Evolutionary conservation across 2,113 vertebrate genomes (phyloP), one percentile per base, ranked within the genome.

Genomic region (Peucedramus taeniatus): DNA sequence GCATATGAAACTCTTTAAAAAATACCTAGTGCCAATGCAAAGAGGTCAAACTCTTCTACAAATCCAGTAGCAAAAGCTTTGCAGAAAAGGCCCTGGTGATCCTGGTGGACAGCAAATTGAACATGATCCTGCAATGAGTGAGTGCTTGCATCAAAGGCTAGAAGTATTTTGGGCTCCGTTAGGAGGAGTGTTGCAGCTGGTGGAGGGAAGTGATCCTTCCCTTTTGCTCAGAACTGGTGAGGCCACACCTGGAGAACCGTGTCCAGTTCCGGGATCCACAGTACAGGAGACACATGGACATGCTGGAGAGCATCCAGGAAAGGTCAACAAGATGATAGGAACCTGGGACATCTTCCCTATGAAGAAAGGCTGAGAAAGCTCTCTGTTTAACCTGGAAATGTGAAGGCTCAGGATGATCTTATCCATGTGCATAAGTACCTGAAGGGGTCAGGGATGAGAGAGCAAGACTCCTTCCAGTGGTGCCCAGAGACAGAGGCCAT

Each of bases 141-240:
- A 9, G 17, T 1, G 0, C 15, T 39, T 65, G 27, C 1, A 1
- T 23, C 54, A 64, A 64, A 59, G 7, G 14, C 54, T 31, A n/a
- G 65, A 13, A 33, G 24, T 26, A 42, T 5, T 23, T 18, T 30
- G 18, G 47, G 13, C 39, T 76, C 42, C 1, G 2, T 51, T 26
- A 70, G 40, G 42, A 68, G 24, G 10, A 49, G 7, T 31, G 30
- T 4, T 49, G 28, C 57, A 63, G 63, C 47, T 63, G 19, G 27
- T 45, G 1, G 1, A 77, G 7, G 14, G 12, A 87, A 21, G 13
- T 30, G 12, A 76, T 40, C n/a, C 27, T 56, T 79, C 21, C n/a
- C 15, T 39, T 80, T 24, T 61, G 15, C 39, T 74, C 28, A 56
- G 30, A 45, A 24, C 10, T 64, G 37, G 15, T 65, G 76, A 70